Percentiles rank a stretch among this genome's conserved stretches.
Evolutionary conservation across 2,888 invertebrate genomes (phyloP).

Genomic region (Limnephilus rhombicus): DNA sequence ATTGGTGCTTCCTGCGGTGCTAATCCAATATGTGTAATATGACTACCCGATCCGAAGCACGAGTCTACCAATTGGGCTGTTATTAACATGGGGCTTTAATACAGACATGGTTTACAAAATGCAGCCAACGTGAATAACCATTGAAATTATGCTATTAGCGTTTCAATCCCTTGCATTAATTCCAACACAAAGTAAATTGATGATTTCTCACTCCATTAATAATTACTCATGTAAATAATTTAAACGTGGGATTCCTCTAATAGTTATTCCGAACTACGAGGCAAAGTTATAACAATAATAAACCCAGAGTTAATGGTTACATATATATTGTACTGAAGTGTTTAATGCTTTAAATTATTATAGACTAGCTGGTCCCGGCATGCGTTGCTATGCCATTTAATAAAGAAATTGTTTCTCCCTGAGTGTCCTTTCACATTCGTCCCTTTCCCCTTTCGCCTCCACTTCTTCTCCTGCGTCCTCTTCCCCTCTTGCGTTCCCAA

Average conservation of each 20-base stretch:
- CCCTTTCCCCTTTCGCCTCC: too few species aligned
- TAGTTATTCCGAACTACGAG: not conserved
- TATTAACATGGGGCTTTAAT: not conserved
- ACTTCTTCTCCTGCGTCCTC: too few species aligned
- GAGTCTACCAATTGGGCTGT: not conserved
- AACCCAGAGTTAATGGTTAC: not conserved
- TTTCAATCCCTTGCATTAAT: not conserved
- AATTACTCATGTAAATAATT: not conserved
- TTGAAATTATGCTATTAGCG: not conserved
- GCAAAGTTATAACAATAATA: not conserved
- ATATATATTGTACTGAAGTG: not conserved
- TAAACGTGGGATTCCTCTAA: not conserved
- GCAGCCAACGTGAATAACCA: not conserved
- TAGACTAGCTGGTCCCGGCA: too few species aligned
- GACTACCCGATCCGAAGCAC: not conserved
- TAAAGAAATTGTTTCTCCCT: too few species aligned
- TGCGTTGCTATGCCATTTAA: too few species aligned
- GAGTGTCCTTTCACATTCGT: too few species aligned
- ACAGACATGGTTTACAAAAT: not conserved
- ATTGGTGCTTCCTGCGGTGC: not conserved
- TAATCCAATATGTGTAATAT: not conserved
- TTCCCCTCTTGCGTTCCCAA: too few species aligned
- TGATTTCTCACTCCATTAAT: not conserved
- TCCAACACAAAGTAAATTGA: not conserved
- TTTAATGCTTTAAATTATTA: not conserved